Conservation (phyloP, 35 echinoderm and acorn worm genomes). For the Apostichopus parvimensis region DNA sequence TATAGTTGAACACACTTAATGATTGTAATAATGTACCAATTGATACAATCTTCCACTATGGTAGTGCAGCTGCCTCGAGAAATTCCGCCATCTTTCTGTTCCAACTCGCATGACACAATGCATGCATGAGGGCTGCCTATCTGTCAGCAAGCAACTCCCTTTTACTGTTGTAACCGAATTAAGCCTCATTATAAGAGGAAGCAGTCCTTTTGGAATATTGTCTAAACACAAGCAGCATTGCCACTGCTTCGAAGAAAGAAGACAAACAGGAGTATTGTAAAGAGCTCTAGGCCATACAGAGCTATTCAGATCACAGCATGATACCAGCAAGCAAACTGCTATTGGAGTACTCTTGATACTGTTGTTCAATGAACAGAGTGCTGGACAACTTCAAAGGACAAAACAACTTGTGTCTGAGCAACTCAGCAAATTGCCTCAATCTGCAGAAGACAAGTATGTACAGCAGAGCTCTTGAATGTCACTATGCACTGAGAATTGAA, state of each 20-base stretch:
- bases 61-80: no score
- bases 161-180: conserved; percentile 31
- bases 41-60: no score
- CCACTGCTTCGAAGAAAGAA: background rate
- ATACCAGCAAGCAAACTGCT: background rate
- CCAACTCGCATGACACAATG: no score
- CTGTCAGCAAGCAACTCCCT: background rate
- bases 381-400: no score
- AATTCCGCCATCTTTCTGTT: no score
- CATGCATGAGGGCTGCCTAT: background rate
- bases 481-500: no score
- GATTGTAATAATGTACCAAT: no score
- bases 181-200: conserved; percentile 30
- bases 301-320: conserved; percentile 12
- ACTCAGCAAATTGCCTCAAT: no score
- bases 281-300: conserved; percentile 19
- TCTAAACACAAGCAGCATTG: background rate
- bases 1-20: no score
- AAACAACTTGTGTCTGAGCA: no score
- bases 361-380: background rate
- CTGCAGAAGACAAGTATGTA: no score
- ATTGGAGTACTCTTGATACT: background rate
- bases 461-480: no score
- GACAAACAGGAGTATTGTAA: conserved; percentile 27
- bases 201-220: conserved; percentile 25